phyloP scores from a whole-genome alignment of 2,113 vertebrate genomes.

The Ptyas mucosa region DNA sequence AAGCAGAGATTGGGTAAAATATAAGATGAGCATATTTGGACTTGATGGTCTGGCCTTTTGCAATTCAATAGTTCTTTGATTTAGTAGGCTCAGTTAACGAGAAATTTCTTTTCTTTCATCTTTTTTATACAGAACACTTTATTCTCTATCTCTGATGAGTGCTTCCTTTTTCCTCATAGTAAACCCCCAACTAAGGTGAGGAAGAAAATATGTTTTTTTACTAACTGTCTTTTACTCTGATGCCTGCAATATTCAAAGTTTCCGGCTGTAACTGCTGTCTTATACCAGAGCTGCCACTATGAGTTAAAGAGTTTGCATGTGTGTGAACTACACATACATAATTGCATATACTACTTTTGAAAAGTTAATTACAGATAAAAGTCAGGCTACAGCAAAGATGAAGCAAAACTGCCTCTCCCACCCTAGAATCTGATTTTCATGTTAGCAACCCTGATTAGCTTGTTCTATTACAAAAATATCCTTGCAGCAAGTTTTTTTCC shows the following conservation, averaged over 20 bases:
- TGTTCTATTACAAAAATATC: constrained; percentile 13
- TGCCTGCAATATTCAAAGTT: not conserved
- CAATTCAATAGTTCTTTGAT: not conserved
- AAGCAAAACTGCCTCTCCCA: constrained; percentile 24
- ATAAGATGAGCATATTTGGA: not conserved
- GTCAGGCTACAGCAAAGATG: constrained; percentile 13
- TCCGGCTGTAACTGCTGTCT: not conserved
- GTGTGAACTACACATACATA: not conserved
- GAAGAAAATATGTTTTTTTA: not conserved
- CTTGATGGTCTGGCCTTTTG: not conserved
- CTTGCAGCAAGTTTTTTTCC: constrained; percentile 15
- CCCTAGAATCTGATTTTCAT: constrained; percentile 24
- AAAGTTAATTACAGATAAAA: constrained; percentile 26
- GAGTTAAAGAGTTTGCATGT: not conserved
- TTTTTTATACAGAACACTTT: not conserved
- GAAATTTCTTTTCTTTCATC: not conserved
- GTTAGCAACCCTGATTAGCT: constrained; percentile 23
- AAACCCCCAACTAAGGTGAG: not conserved
- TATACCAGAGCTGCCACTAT: not conserved
- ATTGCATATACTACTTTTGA: not conserved
- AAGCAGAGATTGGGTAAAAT: not conserved
- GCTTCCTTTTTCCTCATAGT: not conserved
- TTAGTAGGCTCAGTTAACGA: not conserved
- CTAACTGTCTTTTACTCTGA: not conserved
- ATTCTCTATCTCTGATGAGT: not conserved